A percentile compares a stretch with the other conserved stretches of the same genome.
These are phyloP conservation scores for Hycleus cichorii DNA, from an alignment of 1,140 invertebrate species.

Conservation along the genomic window DNA sequence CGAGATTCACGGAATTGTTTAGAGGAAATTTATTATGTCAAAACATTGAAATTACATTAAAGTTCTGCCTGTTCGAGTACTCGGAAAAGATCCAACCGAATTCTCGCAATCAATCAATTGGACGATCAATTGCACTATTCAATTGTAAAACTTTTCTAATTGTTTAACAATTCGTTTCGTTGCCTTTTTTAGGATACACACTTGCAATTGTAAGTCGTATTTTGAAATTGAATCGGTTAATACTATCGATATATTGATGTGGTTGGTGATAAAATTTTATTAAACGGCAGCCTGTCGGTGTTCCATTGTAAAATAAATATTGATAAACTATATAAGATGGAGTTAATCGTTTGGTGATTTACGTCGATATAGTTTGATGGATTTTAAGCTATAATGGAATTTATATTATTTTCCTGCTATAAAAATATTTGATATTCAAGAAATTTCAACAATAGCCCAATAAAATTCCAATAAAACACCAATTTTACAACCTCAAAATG, in stretches of 20 bases:
- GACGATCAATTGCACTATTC: no score
- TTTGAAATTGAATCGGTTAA: background rate
- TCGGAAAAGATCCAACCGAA: background rate
- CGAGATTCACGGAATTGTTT: no score
- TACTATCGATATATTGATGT: slow-evolving; percentile 3
- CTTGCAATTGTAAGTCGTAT: slow-evolving; percentile 2
- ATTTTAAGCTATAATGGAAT: no score
- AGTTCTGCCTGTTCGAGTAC: slow-evolving; percentile 1
- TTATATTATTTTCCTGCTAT: no score
- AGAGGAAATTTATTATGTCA: no score
- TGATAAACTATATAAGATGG: slow-evolving; percentile 3
- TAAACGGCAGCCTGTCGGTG: background rate
- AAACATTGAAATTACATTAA: background rate
- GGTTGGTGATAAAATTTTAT: slow-evolving; percentile 7
- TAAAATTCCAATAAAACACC: no score
- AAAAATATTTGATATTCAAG: no score
- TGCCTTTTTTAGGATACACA: background rate
- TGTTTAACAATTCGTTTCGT: no score
- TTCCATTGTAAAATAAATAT: slow-evolving; percentile 5
- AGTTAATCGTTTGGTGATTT: slow-evolving; percentile 6
- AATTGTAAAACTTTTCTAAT: no score
- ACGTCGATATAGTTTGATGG: background rate
- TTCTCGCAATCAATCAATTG: background rate
- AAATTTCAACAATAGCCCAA: no score
- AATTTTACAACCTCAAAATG: no score